phyloP scores from a whole-genome alignment of 2,888 invertebrate genomes.

The Lasioglossum morio region DNA sequence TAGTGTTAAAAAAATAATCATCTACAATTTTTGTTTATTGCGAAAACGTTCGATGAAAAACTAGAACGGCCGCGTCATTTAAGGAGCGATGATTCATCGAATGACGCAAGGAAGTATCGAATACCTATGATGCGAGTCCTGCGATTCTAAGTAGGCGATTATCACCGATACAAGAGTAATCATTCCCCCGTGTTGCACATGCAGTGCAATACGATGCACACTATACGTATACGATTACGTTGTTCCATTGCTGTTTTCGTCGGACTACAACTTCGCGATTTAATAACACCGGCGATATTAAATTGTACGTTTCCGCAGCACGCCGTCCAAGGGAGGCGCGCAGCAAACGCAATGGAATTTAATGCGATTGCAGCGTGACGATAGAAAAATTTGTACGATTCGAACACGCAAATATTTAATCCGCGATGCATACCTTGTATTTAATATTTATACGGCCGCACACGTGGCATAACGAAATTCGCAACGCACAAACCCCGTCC shows the following conservation, averaged over 20 bases:
- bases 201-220: neutral
- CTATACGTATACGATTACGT: neutral
- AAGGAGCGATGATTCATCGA: neutral
- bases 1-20: neutral
- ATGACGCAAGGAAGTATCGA: neutral
- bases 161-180: neutral
- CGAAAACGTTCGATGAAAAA: neutral
- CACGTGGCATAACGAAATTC: neutral
- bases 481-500: neutral
- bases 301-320: neutral
- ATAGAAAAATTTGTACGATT: neutral
- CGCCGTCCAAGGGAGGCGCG: neutral
- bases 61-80: neutral
- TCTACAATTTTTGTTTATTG: neutral
- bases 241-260: neutral
- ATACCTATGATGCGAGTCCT: neutral
- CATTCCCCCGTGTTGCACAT: neutral
- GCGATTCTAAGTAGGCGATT: neutral
- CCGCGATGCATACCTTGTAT: neutral
- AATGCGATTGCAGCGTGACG: conserved; percentile 5
- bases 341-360: neutral
- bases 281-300: conserved; percentile 9
- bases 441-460: neutral
- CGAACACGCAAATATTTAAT: conserved; percentile 12
- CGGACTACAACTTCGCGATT: neutral